A percentile compares a stretch with the other conserved stretches of the same genome.
Conservation (phyloP, 2,797 vertebrate species). For the Hyperoplus lanceolatus region DNA sequence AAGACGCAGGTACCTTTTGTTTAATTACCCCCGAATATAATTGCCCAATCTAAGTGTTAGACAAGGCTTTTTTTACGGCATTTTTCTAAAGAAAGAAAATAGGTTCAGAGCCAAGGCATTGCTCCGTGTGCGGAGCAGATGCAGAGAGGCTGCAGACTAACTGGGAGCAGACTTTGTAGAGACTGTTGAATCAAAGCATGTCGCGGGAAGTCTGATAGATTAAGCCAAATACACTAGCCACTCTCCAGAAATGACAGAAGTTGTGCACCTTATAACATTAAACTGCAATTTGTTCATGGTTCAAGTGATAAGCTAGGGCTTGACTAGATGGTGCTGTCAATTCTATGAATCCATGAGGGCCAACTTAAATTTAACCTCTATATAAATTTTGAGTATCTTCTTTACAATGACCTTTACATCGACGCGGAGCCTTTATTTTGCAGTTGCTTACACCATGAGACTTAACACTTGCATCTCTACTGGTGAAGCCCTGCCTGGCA, state of each 20-base stretch:
- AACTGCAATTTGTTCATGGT: neutral
- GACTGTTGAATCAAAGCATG: constrained; percentile 54
- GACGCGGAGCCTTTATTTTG: neutral
- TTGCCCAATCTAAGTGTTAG: constrained; percentile 81
- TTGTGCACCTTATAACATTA: neutral
- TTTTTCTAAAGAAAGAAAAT: constrained; percentile 68
- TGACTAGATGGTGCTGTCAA: neutral
- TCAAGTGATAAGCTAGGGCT: neutral
- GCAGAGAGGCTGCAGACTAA: constrained; percentile 81
- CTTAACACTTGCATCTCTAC: constrained; percentile 31
- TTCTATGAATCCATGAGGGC: neutral
- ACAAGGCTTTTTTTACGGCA: constrained; percentile 70
- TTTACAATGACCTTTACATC: constrained; percentile 11
- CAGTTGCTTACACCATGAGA: constrained; percentile 7
- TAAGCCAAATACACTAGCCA: constrained; percentile 18
- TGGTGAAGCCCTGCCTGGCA: constrained; percentile 67
- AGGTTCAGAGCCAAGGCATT: constrained; percentile 55
- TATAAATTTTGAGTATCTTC: neutral
- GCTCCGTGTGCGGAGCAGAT: constrained; percentile 83
- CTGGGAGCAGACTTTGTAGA: constrained; percentile 77
- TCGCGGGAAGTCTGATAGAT: constrained; percentile 44
- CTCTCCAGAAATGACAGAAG: constrained; percentile 35
- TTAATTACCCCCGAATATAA: constrained; percentile 73
- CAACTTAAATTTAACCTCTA: constrained; percentile 11
- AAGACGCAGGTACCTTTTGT: constrained; percentile 68